Evolutionary conservation across 1,140 invertebrate species (phyloP).

Genomic region (Phymorhynchus buccinoides): DNA sequence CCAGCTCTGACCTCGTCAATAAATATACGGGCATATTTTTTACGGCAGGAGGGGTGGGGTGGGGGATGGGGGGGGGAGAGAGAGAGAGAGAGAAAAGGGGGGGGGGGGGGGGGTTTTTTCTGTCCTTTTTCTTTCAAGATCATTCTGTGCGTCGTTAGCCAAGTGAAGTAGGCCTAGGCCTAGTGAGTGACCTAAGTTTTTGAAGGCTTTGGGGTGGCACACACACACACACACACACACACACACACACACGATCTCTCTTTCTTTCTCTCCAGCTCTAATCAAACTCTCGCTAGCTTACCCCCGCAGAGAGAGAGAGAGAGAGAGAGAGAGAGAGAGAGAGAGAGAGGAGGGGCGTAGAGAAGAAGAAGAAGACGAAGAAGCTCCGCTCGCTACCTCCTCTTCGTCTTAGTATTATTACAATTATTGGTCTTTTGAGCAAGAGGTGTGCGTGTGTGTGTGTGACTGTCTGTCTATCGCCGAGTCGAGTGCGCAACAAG

Average conservation of each 20-base stretch:
- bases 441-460: no score
- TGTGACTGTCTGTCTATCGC: no score
- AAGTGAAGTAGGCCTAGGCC: no score
- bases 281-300: no score
- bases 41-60: no score
- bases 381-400: no score
- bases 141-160: not conserved
- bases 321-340: not conserved
- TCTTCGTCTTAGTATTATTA: no score
- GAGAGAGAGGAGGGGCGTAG: constrained; percentile 42
- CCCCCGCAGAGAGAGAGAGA: not conserved
- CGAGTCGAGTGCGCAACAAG: no score
- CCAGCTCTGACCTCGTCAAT: constrained; percentile 41
- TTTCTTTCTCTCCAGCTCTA: not conserved
- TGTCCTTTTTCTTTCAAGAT: not conserved
- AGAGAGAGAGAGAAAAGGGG: not conserved
- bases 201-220: not conserved
- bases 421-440: no score
- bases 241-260: not conserved
- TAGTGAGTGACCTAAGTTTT: constrained; percentile 50
- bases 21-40: constrained; percentile 56
- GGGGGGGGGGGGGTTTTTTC: not conserved
- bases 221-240: not conserved
- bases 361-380: constrained; percentile 57
- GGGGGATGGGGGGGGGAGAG: not conserved